Evolutionary conservation across 2,888 invertebrate genomes (phyloP).

Genomic region (Drosophila glabriapex): DNA sequence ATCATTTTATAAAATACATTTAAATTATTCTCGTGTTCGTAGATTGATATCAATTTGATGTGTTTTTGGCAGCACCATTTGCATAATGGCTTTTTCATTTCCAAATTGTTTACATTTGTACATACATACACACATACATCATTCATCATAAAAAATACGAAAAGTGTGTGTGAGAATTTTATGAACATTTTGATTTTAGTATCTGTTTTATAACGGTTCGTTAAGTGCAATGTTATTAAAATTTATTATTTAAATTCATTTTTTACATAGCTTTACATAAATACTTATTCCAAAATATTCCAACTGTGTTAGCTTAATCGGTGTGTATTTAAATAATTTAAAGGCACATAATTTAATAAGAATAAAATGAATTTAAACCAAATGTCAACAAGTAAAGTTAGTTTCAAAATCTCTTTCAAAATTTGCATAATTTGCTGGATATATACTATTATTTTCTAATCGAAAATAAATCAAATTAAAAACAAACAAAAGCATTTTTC

Average conservation of each 20-base stretch:
- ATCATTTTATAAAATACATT: slow-evolving; percentile 56
- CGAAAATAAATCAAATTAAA: not conserved
- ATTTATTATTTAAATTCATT: not conserved
- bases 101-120: slow-evolving; percentile 36
- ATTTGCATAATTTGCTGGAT: not conserved
- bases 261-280: not conserved
- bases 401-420: not conserved
- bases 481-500: not conserved
- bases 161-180: not conserved
- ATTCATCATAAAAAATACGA: not conserved
- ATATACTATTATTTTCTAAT: not conserved
- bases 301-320: not conserved
- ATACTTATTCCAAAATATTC: not conserved
- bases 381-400: not conserved
- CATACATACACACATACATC: not conserved
- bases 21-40: slow-evolving; percentile 52
- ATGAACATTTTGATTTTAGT: not conserved
- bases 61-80: slow-evolving; percentile 61
- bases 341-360: not conserved
- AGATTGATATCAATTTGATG: slow-evolving; percentile 76
- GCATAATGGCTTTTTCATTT: slow-evolving; percentile 74
- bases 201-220: not conserved
- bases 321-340: not conserved
- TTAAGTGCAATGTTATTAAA: not conserved
- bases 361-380: not conserved